Base-by-base conservation (phyloP, 1,140 invertebrate species). In the Drosophila tristis region DNA sequence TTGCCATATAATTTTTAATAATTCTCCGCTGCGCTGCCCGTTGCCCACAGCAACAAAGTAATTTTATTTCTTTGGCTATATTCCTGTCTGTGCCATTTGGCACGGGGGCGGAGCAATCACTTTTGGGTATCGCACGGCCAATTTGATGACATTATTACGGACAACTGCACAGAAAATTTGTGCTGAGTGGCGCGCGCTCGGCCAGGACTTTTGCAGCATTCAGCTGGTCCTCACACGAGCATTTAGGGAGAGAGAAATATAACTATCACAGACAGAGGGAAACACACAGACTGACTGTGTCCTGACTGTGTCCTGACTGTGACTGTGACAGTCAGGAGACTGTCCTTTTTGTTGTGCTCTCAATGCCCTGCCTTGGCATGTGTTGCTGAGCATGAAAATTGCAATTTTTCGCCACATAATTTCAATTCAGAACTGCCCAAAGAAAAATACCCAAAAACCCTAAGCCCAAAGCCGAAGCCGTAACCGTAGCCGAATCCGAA, bases 341-440 rank as follows among this genome's bases (percentile, higher is more conserved):
- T 67, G 72, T 75, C 73, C 70, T 54, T 59, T 68, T 49, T 13
- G 29, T 50, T 29, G 61, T 42, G 35, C 9, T 15, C 20, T 20
- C 20, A 20, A 20, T 20, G 20, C 20, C 61, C 26, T 39, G 44
- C 16, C 59, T 68, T 68, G 74, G 64, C 74, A 76, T 76, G 74
- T 76, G 74, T 76, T 68, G 64, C 50, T 47, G 57, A 58, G 68
- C 79, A 65, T 89, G 75, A 79, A 82, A 82, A 87, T 87, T 66
- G 53, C 78, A 79, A 87, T 87, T 87, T 87, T 73, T 70, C 84
- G 75, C 62, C 57, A 59, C 64, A 89, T 89, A 76, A 89, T 89
- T 75, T 63, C 57, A 55, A 51, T 66, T 71, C 57, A 39, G 35
- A 39, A 39, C 11, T 39, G 35, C 26, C 51, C 50, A 9, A 67